These are phyloP conservation scores for Eristalis tenax DNA, from an alignment of 2,888 invertebrate genomes.

Conservation along the genomic window DNA sequence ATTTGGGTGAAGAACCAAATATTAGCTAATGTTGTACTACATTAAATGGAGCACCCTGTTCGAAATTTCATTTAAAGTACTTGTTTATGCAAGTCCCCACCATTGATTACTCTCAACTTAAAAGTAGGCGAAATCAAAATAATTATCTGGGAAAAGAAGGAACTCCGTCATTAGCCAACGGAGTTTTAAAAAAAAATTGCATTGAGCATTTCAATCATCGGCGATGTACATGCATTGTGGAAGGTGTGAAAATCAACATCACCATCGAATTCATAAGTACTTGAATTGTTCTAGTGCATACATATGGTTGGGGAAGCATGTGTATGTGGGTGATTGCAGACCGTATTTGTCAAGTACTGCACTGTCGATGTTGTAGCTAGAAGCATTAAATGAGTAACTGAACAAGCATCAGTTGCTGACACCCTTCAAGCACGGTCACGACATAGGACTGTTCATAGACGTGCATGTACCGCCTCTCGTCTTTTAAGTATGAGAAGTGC, in stretches of 20 bases:
- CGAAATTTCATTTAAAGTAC: background rate
- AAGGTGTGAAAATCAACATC: constrained; percentile 69
- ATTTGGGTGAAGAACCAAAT: too few relatives aligned
- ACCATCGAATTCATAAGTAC: constrained; percentile 57
- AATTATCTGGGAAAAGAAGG: constrained; percentile 9
- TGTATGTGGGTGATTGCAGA: constrained; percentile 26
- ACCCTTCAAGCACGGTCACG: background rate
- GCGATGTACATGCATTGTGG: constrained; percentile 59
- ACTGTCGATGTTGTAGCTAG: background rate
- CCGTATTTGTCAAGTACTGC: constrained; percentile 42
- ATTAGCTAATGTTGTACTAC: background rate
- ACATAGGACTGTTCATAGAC: constrained; percentile 25
- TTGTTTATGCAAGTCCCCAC: background rate
- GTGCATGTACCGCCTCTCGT: constrained; percentile 1
- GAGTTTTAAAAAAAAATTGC: constrained; percentile 9
- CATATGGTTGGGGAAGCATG: background rate
- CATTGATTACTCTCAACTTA: background rate
- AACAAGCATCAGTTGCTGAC: constrained; percentile 22
- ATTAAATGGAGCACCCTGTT: background rate
- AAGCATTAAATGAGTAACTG: constrained; percentile 40
- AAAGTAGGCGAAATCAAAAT: background rate
- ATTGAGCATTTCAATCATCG: constrained; percentile 11
- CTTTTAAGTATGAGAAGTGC: constrained; percentile 36
- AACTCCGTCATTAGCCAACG: constrained; percentile 54
- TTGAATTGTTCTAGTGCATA: constrained; percentile 35